A percentile compares a stretch with the other conserved stretches of the same genome.
phyloP scores from a whole-genome alignment of 1,140 invertebrate species.

The Probaryconus sp. region DNA sequence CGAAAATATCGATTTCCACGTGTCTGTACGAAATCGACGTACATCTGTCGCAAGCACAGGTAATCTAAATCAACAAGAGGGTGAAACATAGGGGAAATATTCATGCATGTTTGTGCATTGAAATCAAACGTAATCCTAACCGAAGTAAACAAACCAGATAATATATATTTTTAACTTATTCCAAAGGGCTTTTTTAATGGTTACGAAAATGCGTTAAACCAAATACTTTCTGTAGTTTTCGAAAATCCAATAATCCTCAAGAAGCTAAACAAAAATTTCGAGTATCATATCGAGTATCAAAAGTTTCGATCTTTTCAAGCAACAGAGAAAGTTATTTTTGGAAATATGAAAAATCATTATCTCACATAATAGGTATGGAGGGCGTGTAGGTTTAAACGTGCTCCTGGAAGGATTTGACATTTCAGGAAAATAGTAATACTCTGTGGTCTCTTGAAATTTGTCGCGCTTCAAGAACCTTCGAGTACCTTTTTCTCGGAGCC shows the following conservation, averaged over 20 bases:
- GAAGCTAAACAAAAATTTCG: too few relatives aligned
- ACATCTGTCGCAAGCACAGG: slow-evolving; percentile 65
- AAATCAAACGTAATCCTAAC: too few relatives aligned
- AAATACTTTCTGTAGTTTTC: too few relatives aligned
- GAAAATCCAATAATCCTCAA: too few relatives aligned
- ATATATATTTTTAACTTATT: too few relatives aligned
- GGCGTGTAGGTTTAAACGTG: slow-evolving; percentile 21
- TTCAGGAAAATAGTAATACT: slow-evolving; percentile 30
- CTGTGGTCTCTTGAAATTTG: slow-evolving; percentile 42
- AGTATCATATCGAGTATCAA: too few relatives aligned
- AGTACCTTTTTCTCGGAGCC: neutral
- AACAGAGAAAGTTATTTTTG: too few relatives aligned
- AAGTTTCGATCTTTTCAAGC: too few relatives aligned
- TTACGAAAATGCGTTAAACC: too few relatives aligned
- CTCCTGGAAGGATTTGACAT: slow-evolving; percentile 16
- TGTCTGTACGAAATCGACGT: slow-evolving; percentile 61
- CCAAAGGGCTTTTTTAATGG: too few relatives aligned
- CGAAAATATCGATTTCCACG: slow-evolving; percentile 65
- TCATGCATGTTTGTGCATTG: slow-evolving; percentile 37
- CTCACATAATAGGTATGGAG: slow-evolving; percentile 1
- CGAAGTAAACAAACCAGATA: too few relatives aligned
- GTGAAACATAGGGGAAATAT: slow-evolving; percentile 38
- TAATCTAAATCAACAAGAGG: slow-evolving; percentile 58
- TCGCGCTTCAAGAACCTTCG: slow-evolving; percentile 20
- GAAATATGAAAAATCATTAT: neutral